phyloP scores from a whole-genome alignment of 1,140 invertebrate genomes.

The Atta texana region DNA sequence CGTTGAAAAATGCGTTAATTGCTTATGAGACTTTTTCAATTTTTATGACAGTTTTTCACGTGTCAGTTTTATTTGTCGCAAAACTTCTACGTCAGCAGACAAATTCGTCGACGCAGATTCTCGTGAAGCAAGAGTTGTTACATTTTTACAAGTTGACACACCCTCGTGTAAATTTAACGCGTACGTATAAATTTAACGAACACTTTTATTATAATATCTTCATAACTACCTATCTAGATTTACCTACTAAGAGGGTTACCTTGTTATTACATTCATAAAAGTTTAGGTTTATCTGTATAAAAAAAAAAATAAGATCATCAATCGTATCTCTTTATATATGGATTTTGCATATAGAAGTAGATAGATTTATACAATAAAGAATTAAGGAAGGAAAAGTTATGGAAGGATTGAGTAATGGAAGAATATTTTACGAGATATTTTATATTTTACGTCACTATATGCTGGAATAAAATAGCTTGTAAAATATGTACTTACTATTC shows the following conservation, averaged over 20 bases:
- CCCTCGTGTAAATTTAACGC: neutral
- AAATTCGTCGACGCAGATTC: neutral
- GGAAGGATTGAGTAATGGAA: neutral
- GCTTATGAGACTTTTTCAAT: constrained; percentile 21
- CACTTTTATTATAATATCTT: neutral
- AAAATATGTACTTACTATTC: constrained; percentile 16
- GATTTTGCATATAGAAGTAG: neutral
- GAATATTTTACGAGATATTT: constrained; percentile 14
- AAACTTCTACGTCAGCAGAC: neutral
- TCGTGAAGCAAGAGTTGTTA: neutral
- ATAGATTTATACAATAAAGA: neutral
- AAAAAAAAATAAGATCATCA: neutral
- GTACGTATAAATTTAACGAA: neutral
- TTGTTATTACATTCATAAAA: neutral
- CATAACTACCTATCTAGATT: neutral
- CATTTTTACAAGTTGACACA: neutral
- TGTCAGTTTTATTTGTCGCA: neutral
- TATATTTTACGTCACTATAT: constrained; percentile 10
- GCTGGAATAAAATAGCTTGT: neutral
- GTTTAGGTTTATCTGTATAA: neutral
- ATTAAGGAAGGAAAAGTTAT: neutral
- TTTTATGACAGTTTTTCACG: neutral
- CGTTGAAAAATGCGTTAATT: neutral
- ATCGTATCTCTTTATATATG: neutral
- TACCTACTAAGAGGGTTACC: too few relatives aligned